Base-by-base conservation (phyloP, 2,797 vertebrate genomes). In the Amblyopsis hoosieri region DNA sequence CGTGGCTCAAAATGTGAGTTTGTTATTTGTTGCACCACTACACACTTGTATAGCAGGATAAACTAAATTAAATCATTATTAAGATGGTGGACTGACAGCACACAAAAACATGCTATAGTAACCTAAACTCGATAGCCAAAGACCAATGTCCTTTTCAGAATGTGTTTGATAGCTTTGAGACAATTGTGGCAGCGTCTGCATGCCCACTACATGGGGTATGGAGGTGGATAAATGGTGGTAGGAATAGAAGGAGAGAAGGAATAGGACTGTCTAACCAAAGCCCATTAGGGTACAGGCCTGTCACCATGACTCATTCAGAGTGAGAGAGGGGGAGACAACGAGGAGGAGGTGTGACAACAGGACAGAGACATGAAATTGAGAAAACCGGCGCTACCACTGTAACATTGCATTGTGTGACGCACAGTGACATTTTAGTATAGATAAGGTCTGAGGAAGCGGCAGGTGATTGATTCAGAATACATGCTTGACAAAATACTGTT, bases 301-400 rank as follows among this genome's bases (percentile, higher is more conserved):
- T 65, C 19, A 69, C 63, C 52, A 74, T 71, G 68, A 79, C 13
- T 69, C 58, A 45, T 68, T 68, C 72, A 77, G 65, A 76, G 45
- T 72, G 71, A 29, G 37, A 8, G 9, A 8, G 57, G 19, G 23
- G 17, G 17, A 51, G 50, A 9, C 14, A 50, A 13, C 60, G 55
- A 65, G 71, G 62, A 60, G 48, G 69, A 57, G 60, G 66, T 56
- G 60, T 77, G 54, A 62, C 62, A 74, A 75, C 69, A 60, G 70
- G 70, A 54, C 69, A 29, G 23, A 29, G 23, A 29, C 23, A 29
- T 29, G 23, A 29, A 29, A 29, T 29, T 29, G 3, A 29, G 23
- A 4, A 29, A 29, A 29, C 23, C 23, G 3, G 23, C 3, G 23
- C 3, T 29, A 29, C 23, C 23, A 29, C 3, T 4, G 23, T 4